Evolutionary conservation across 2,888 invertebrate genomes (phyloP).

Genomic region (Ophion ellenae): DNA sequence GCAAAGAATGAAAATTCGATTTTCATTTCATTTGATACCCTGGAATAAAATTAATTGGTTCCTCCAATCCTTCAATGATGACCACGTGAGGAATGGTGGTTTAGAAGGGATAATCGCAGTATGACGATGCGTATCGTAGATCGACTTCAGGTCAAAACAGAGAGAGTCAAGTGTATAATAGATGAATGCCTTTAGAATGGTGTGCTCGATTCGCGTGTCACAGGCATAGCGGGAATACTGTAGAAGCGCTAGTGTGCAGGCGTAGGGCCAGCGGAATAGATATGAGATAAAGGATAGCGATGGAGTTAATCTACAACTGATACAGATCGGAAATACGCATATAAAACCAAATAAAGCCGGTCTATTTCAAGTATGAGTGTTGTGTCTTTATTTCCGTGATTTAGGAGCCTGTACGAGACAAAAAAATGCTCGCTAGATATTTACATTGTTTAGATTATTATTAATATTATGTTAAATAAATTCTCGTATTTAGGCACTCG

Average conservation of each 20-base stretch:
- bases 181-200: background rate
- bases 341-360: background rate
- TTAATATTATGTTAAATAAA: background rate
- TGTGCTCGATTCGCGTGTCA: conserved; percentile 5
- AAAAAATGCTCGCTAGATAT: conserved; percentile 8
- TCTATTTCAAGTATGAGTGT: conserved; percentile 5
- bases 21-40: conserved; percentile 2
- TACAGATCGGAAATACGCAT: background rate
- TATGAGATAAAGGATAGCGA: conserved; percentile 1
- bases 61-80: conserved; percentile 1
- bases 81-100: conserved; percentile 7
- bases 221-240: conserved; percentile 9
- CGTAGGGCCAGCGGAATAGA: background rate
- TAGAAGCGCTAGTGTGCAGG: conserved; percentile 14
- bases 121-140: conserved; percentile 5
- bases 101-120: background rate
- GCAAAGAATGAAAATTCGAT: conserved; percentile 11
- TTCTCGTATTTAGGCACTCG: conserved; percentile 6
- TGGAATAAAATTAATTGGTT: background rate
- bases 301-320: conserved; percentile 14
- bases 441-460: conserved; percentile 12
- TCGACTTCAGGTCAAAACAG: conserved; percentile 10
- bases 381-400: conserved; percentile 9
- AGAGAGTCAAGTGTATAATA: conserved; percentile 11
- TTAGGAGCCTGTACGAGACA: background rate